Evolutionary conservation across 2,888 invertebrate genomes (phyloP).

Genomic region (Hydroisotoma schaefferi): DNA sequence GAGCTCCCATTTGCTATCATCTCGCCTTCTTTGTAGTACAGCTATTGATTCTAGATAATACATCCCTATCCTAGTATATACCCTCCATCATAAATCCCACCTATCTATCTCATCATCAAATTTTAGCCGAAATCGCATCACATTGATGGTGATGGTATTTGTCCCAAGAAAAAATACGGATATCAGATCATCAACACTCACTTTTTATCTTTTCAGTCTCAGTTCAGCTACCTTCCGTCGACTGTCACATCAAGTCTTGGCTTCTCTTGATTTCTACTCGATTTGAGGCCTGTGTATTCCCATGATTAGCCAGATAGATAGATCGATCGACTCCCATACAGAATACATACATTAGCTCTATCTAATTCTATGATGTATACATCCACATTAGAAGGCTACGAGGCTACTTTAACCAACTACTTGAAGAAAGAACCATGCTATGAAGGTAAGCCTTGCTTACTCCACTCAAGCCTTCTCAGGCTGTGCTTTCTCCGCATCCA

Average conservation of each 20-base stretch:
- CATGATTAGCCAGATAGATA: slow-evolving; percentile 27
- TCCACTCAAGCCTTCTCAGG: background rate
- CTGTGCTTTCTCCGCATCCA: background rate
- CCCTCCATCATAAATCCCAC: too few relatives aligned
- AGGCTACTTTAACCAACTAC: too few relatives aligned
- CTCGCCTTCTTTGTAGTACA: slow-evolving; percentile 23
- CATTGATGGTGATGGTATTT: slow-evolving; percentile 5
- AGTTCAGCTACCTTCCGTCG: slow-evolving; percentile 27
- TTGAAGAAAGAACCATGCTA: background rate
- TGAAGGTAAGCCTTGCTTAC: background rate
- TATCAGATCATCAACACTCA: slow-evolving; percentile 18
- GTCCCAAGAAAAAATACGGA: slow-evolving; percentile 3
- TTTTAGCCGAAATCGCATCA: slow-evolving; percentile 1
- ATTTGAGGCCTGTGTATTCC: slow-evolving; percentile 28
- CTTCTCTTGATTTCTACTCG: slow-evolving; percentile 26
- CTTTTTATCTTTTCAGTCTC: slow-evolving; percentile 15
- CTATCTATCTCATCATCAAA: too few relatives aligned
- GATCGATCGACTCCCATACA: slow-evolving; percentile 8
- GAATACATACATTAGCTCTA: too few relatives aligned
- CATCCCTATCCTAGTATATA: too few relatives aligned
- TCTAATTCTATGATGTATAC: too few relatives aligned
- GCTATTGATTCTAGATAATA: too few relatives aligned
- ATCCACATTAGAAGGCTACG: too few relatives aligned
- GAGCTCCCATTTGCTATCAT: slow-evolving; percentile 12
- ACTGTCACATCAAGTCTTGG: slow-evolving; percentile 22